Percentiles rank a stretch among this genome's conserved stretches.
Conservation (phyloP, 2,888 invertebrate species). For the Camponotus fellah region DNA sequence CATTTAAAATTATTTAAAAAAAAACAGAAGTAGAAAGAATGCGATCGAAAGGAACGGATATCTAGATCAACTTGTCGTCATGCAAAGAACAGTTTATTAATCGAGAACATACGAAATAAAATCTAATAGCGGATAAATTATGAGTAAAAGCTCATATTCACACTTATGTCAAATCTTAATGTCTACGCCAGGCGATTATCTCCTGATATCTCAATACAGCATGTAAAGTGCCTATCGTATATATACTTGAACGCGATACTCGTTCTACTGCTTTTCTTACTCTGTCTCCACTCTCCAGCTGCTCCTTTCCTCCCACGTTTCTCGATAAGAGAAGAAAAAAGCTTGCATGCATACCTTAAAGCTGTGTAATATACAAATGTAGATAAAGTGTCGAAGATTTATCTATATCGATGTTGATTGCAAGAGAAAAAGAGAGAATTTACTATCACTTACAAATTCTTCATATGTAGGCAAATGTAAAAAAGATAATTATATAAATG, state of each 20-base stretch:
- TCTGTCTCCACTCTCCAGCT: slow-evolving; percentile 58
- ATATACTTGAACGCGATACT: slow-evolving; percentile 48
- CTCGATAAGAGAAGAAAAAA: slow-evolving; percentile 69
- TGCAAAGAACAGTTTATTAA: not conserved
- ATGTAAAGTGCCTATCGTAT: slow-evolving; percentile 29
- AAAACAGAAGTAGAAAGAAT: not conserved
- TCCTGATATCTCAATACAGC: slow-evolving; percentile 62
- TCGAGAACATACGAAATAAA: not conserved
- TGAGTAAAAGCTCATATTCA: not conserved
- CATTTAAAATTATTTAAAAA: too few relatives aligned
- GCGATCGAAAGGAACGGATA: not conserved
- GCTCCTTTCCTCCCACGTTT: slow-evolving; percentile 60
- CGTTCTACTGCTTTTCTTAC: slow-evolving; percentile 36
- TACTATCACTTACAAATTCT: not conserved
- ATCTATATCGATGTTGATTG: slow-evolving; percentile 60
- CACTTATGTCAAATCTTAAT: slow-evolving; percentile 7
- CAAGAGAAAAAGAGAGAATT: not conserved
- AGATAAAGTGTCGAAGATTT: slow-evolving; percentile 58
- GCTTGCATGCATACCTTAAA: slow-evolving; percentile 72
- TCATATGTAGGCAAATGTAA: not conserved
- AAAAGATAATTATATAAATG: not conserved
- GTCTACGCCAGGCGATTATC: slow-evolving; percentile 54
- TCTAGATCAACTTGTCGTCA: not conserved
- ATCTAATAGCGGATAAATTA: not conserved
- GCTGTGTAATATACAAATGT: slow-evolving; percentile 68